Conservation (phyloP, 2,113 vertebrate species). For the Anolis carolinensis region DNA sequence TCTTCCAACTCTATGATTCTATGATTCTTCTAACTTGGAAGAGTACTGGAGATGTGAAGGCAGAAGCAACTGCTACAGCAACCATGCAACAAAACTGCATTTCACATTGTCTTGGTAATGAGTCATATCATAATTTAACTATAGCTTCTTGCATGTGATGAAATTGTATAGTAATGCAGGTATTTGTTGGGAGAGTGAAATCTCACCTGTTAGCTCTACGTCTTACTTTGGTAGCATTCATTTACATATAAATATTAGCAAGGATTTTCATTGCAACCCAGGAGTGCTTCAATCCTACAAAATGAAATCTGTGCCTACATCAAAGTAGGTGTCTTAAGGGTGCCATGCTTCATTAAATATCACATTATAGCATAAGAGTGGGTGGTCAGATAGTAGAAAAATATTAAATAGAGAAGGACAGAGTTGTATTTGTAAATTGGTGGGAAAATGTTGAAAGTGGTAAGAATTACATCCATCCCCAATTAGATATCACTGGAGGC, state of each 20-base stretch:
- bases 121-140: no score
- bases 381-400: not conserved
- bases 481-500: no score
- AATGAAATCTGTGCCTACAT: not conserved
- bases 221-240: not conserved
- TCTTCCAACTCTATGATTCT: no score
- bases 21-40: not conserved
- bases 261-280: not conserved
- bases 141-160: not conserved
- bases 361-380: not conserved
- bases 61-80: not conserved
- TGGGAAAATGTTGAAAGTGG: no score
- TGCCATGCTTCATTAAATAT: not conserved
- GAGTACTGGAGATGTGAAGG: not conserved
- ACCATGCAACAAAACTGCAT: not conserved
- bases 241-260: not conserved
- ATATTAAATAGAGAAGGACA: not conserved
- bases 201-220: no score
- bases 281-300: not conserved
- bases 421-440: no score
- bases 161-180: not conserved
- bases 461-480: no score
- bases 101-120: no score
- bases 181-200: no score
- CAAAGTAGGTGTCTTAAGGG: no score